phyloP scores from a whole-genome alignment of 2,113 vertebrate species.

The Trochalopteron elliotii region DNA sequence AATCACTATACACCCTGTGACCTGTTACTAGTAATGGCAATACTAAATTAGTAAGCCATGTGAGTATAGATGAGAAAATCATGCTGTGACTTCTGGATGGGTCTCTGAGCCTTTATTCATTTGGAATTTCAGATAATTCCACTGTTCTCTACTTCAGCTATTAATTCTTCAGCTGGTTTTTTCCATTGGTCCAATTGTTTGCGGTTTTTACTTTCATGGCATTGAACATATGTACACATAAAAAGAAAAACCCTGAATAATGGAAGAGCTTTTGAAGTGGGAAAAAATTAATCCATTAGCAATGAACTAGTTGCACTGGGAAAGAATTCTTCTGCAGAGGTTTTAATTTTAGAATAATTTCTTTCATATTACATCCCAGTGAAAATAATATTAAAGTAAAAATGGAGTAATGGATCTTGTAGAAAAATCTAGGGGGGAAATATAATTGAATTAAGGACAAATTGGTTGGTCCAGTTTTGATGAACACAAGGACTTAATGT shows the following conservation, averaged over 20 bases:
- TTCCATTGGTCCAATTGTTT: not conserved
- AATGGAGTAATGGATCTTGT: not conserved
- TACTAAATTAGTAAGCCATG: not conserved
- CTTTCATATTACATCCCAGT: not conserved
- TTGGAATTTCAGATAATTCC: not conserved
- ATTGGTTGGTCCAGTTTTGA: not conserved
- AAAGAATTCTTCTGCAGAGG: not conserved
- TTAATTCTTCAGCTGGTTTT: not conserved
- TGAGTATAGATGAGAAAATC: not conserved
- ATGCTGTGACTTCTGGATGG: not conserved
- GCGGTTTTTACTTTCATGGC: not conserved
- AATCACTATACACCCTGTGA: not conserved
- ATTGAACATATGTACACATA: not conserved
- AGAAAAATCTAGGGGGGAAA: not conserved
- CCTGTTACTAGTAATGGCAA: not conserved
- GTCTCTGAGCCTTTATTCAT: not conserved
- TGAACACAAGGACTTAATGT: not conserved
- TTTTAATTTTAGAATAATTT: not conserved
- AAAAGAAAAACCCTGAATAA: not conserved
- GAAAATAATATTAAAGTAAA: not conserved
- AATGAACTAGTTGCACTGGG: not conserved
- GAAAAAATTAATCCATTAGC: not conserved
- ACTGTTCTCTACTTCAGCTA: not conserved
- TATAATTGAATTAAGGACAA: constrained; percentile 7
- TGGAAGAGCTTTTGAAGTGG: not conserved